phyloP scores from a whole-genome alignment of 2,888 invertebrate species.

The Piscicola geometra region DNA sequence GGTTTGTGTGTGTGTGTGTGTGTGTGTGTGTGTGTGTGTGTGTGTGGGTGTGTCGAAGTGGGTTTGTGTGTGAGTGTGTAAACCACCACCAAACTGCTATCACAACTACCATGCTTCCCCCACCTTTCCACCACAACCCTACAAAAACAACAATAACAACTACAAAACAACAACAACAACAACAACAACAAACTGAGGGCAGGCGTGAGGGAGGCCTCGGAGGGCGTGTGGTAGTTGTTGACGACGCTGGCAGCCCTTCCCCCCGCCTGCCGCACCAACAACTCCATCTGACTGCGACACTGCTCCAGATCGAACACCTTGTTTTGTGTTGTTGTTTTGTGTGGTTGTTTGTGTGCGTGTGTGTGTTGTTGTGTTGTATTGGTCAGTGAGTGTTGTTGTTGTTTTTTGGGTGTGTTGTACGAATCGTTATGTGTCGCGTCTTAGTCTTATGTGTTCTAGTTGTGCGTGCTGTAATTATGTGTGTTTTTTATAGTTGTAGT shows the following conservation, averaged over 20 bases:
- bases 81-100: too few species aligned
- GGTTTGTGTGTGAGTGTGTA: too few species aligned
- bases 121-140: too few species aligned
- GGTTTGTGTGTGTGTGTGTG: too few species aligned
- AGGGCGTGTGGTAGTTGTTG: conserved; percentile 65
- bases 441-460: too few species aligned
- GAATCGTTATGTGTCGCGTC: not conserved
- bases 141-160: too few species aligned
- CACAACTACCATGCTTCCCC: too few species aligned
- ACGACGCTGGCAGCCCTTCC: conserved; percentile 93
- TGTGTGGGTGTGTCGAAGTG: too few species aligned
- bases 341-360: not conserved
- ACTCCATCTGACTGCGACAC: conserved; percentile 96
- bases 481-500: too few species aligned
- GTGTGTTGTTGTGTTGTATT: not conserved
- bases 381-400: not conserved
- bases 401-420: not conserved
- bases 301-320: conserved; percentile 94
- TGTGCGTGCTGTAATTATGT: too few species aligned
- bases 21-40: too few species aligned
- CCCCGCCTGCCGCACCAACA: conserved; percentile 74
- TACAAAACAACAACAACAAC: not conserved
- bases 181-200: conserved; percentile 63
- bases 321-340: conserved; percentile 28
- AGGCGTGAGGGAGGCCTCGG: conserved; percentile 68